A percentile compares a stretch with the other conserved stretches of the same genome.
Evolutionary conservation across 1,140 invertebrate genomes (phyloP).

Genomic region (Drosophila tristis): DNA sequence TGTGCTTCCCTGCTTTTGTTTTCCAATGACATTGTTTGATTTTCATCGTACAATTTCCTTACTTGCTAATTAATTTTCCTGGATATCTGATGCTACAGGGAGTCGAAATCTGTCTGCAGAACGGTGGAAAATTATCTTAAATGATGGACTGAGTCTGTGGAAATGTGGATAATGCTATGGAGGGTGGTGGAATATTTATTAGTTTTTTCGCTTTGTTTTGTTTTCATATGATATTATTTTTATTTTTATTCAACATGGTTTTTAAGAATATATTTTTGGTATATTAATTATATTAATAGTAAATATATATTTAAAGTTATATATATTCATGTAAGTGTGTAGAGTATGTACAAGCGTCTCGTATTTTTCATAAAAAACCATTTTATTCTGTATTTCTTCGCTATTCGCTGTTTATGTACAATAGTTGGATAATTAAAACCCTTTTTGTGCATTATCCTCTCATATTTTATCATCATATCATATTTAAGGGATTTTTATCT

Average conservation of each 20-base stretch:
- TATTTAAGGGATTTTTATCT: constrained; percentile 11
- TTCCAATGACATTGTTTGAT: constrained; percentile 57
- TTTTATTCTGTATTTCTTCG: too few relatives aligned
- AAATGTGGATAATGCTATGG: constrained; percentile 27
- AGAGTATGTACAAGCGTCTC: too few relatives aligned
- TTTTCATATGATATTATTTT: constrained; percentile 12
- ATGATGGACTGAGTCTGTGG: constrained; percentile 3
- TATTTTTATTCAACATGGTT: constrained; percentile 50
- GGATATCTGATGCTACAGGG: constrained; percentile 18
- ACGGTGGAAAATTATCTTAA: constrained; percentile 28
- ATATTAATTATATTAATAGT: constrained; percentile 65
- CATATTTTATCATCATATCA: constrained; percentile 10
- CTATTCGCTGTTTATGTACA: constrained; percentile 1
- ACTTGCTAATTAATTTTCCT: constrained; percentile 74
- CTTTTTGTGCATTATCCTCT: too few relatives aligned
- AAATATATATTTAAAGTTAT: not conserved
- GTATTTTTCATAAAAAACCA: too few relatives aligned
- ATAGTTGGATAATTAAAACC: too few relatives aligned
- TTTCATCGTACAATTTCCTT: constrained; percentile 73
- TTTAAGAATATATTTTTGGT: constrained; percentile 4
- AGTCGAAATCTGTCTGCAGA: constrained; percentile 7
- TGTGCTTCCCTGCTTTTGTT: constrained; percentile 12
- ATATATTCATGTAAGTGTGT: not conserved
- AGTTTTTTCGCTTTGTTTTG: constrained; percentile 1
- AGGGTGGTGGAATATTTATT: constrained; percentile 22